Conservation (phyloP, 2,113 vertebrate species). For the Ceuthmochares aereus region DNA sequence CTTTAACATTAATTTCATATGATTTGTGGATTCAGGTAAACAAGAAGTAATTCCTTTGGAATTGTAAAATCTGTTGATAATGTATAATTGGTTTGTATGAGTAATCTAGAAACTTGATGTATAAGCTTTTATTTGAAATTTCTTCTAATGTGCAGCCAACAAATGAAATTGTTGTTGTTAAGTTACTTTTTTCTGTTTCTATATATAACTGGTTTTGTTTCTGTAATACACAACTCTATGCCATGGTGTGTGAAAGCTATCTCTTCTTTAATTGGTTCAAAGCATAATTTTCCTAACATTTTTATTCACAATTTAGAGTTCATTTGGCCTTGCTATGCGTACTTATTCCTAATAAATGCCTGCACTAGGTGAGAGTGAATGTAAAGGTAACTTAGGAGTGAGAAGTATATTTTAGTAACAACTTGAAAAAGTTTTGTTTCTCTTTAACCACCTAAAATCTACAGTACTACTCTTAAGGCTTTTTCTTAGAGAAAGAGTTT, state of each 20-base stretch:
- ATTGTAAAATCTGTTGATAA: neutral
- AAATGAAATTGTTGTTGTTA: neutral
- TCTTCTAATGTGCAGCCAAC: neutral
- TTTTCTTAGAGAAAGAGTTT: neutral
- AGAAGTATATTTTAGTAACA: neutral
- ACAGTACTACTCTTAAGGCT: neutral
- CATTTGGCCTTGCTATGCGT: neutral
- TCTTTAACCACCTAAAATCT: neutral
- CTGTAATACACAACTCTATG: neutral
- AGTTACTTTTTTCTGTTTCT: neutral
- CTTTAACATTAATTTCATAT: constrained; percentile 7
- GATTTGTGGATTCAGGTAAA: constrained; percentile 41
- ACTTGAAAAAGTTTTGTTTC: neutral
- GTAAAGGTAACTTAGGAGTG: neutral
- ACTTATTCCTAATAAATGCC: neutral
- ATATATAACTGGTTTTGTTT: neutral
- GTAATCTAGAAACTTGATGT: neutral
- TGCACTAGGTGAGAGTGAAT: neutral
- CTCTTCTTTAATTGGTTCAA: neutral
- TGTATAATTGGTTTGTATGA: neutral
- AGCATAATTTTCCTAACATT: neutral
- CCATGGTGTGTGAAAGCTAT: neutral
- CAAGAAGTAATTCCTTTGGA: constrained; percentile 8
- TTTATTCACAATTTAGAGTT: neutral
- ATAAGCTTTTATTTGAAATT: neutral